Evolutionary conservation across 1,140 invertebrate species (phyloP).

Genomic region (Drosophila melanogaster): DNA sequence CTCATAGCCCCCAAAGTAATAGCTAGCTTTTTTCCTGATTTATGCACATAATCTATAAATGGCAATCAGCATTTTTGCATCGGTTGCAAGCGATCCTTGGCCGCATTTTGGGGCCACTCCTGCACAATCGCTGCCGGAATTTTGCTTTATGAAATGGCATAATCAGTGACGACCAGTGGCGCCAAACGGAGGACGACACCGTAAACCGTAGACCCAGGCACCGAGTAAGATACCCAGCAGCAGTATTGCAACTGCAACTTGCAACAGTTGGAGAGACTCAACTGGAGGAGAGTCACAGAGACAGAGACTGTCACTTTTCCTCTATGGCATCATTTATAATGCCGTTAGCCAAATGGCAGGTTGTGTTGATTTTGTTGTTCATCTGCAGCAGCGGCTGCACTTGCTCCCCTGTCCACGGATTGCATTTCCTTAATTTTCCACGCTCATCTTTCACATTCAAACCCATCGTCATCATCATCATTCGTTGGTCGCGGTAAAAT

Average conservation of each 20-base stretch:
- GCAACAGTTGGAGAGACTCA: conserved; percentile 38
- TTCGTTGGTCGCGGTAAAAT: conserved; percentile 45
- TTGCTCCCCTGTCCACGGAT: conserved; percentile 34
- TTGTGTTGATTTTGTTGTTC: conserved; percentile 74
- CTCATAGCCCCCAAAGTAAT: conserved; percentile 39
- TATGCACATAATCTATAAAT: conserved; percentile 75
- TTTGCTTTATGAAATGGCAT: conserved; percentile 64
- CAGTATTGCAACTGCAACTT: conserved; percentile 26
- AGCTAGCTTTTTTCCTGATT: conserved; percentile 36
- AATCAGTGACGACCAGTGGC: conserved; percentile 49
- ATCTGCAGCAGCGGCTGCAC: conserved; percentile 38
- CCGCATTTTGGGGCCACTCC: conserved; percentile 49
- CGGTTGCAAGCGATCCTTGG: conserved; percentile 38
- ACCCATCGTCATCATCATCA: conserved; percentile 51
- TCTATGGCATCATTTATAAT: conserved; percentile 74
- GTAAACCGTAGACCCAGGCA: conserved; percentile 18
- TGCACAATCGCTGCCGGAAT: conserved; percentile 55
- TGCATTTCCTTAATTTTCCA: conserved; percentile 78
- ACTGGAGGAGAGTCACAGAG: conserved; percentile 16
- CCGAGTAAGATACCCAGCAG: conserved; percentile 7
- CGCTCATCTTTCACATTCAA: conserved; percentile 65
- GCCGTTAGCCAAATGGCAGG: conserved; percentile 71
- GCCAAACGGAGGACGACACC: conserved; percentile 59
- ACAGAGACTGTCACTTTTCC: conserved; percentile 71
- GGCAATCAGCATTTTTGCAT: conserved; percentile 46